Conservation (phyloP, 2,797 vertebrate species). For the Sebastolobus altivelis region DNA sequence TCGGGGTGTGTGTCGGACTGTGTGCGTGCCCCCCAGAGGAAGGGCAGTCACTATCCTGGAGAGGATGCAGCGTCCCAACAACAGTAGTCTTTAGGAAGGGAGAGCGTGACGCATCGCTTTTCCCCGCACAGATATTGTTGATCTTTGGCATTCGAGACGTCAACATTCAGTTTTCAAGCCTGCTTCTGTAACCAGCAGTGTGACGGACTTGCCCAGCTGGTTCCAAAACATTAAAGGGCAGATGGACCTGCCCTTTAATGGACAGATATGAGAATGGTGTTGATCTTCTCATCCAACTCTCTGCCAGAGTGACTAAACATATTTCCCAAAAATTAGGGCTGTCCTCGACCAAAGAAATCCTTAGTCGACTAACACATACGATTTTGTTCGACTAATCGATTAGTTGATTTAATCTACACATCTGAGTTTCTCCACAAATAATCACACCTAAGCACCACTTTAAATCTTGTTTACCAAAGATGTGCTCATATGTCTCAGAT, state of each 20-base stretch:
- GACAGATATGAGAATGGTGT: neutral
- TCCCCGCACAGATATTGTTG: neutral
- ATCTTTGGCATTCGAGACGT: neutral
- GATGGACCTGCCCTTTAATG: neutral
- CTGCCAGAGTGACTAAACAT: neutral
- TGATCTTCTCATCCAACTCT: neutral
- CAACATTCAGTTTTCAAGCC: neutral
- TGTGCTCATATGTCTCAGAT: accelerated
- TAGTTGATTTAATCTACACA: too few species aligned
- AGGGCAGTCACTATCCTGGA: conserved; percentile 21
- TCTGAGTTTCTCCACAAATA: too few species aligned
- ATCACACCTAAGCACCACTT: too few species aligned
- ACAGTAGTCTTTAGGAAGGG: conserved; percentile 17
- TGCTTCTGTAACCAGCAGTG: neutral
- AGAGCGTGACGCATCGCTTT: conserved; percentile 17
- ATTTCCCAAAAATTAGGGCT: neutral
- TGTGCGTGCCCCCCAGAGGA: conserved; percentile 18
- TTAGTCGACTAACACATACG: too few species aligned
- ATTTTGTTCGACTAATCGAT: too few species aligned
- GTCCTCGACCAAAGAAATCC: too few species aligned
- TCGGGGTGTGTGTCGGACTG: conserved; percentile 28
- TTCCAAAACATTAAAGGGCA: neutral
- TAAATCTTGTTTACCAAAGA: accelerated
- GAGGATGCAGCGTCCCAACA: conserved; percentile 20
- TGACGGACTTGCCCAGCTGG: neutral